Conservation (phyloP, 2,113 vertebrate species). For the Micronycteris hirsuta region DNA sequence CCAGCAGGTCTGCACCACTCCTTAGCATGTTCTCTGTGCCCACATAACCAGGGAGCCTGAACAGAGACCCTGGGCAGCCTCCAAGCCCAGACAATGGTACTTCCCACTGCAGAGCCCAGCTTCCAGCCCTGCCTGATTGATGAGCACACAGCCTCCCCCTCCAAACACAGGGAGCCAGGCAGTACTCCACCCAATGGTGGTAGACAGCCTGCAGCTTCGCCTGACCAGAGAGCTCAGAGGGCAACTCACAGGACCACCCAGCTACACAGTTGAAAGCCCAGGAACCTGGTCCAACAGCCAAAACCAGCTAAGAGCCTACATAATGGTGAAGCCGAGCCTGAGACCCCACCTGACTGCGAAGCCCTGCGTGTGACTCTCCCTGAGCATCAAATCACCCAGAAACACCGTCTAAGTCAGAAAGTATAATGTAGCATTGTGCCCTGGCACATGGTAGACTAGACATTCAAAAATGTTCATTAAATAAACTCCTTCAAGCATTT, state of each 20-base stretch:
- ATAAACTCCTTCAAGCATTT: neutral
- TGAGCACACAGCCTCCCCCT: neutral
- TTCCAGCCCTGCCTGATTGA: neutral
- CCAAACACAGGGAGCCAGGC: neutral
- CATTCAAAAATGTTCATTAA: neutral
- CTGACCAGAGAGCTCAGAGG: neutral
- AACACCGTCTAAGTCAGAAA: no score
- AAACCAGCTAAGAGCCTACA: neutral
- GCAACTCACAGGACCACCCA: neutral
- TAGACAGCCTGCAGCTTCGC: no score
- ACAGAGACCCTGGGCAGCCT: neutral
- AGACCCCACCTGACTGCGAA: neutral
- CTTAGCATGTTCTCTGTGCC: neutral
- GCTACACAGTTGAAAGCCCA: neutral
- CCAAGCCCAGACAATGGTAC: neutral
- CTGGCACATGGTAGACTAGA: neutral
- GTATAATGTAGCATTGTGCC: neutral
- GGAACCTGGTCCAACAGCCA: neutral
- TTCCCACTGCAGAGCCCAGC: neutral
- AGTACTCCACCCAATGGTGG: no score
- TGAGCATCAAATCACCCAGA: no score
- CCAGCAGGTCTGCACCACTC: neutral
- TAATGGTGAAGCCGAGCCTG: neutral
- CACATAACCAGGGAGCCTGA: neutral
- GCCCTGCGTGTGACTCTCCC: no score